Base-by-base conservation (phyloP, 2,888 invertebrate genomes). In the Xylocampa areola region DNA sequence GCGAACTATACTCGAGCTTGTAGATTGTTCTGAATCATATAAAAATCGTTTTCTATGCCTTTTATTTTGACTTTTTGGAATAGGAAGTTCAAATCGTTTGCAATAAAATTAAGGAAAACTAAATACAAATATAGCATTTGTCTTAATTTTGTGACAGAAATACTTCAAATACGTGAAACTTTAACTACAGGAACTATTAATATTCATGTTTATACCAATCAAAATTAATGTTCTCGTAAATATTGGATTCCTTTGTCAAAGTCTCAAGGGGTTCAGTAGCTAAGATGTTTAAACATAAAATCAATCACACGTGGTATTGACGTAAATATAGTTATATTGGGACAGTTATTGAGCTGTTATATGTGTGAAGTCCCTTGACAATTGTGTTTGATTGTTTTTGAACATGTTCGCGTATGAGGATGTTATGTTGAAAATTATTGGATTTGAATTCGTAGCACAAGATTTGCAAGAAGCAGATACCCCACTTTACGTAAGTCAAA, bases 201-300 rank as follows among this genome's bases (percentile, higher is more conserved):
- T 68, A 57, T 39, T 51, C 35, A 10, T 43, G 70, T 60, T 53
- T 65, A 58, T 58, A 57, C 57, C 48, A 74, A 73, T 73, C 55
- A 71, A 73, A 73, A 75, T 65, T 65, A 71, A 73, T 58, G 65
- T 33, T 61, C 54, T 68, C 75, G 62, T 73, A 73, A 73, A 73
- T 74, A 73, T 63, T 11, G 39, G 62, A 73, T 74, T 52, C 75
- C 60, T 73, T 68, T 74, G 71, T 71, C 11, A 61, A 67, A 53
- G 30, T 48, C 73, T 74, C 75, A 71, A 65, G 73, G 68, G 73
- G 67, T 73, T 74, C 45, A 8, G 61, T 45, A 64, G 67, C 57
- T 47, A 25, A 44, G 57, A 69, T 63, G 71, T 64, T 62, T 48
- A 39, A 33, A 53, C 57, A 57, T 73, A 73, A 73, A 73, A 71